phyloP scores from a whole-genome alignment of 2,797 vertebrate genomes.

The Muscicapa striata region DNA sequence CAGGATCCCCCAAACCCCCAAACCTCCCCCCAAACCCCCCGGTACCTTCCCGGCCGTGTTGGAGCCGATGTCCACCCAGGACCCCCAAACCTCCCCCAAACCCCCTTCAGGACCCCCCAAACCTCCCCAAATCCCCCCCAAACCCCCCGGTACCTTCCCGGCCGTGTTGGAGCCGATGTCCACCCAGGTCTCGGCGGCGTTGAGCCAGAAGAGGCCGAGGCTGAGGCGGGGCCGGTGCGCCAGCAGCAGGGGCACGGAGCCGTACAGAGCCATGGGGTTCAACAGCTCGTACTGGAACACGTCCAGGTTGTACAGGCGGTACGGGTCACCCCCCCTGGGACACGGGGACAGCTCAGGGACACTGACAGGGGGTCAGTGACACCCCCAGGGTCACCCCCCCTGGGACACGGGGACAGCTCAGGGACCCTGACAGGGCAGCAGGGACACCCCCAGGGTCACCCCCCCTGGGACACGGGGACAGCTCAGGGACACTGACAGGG shows the following conservation, averaged over 20 bases:
- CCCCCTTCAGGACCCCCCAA: no score
- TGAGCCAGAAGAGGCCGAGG: conserved; percentile 93
- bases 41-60: background rate
- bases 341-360: background rate
- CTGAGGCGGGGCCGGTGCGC: conserved; percentile 86
- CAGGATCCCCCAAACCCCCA: no score
- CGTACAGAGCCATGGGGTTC: conserved; percentile 93
- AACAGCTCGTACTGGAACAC: conserved; percentile 95
- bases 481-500: background rate
- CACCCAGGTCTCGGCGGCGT: conserved; percentile 95
- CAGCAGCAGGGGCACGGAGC: conserved; percentile 87
- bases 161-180: conserved; percentile 80
- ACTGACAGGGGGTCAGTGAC: background rate
- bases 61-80: conserved; percentile 91
- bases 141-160: background rate
- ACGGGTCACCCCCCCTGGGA: conserved; percentile 78
- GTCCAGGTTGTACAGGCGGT: conserved; percentile 93
- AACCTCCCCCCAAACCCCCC: no score
- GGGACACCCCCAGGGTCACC: conserved; percentile 59
- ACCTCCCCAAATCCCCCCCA: no score
- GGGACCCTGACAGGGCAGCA: no score
- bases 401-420: no score
- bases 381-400: no score
- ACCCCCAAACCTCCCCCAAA: no score
- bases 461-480: background rate